phyloP scores from a whole-genome alignment of 2,888 invertebrate genomes.

The Periphyllus acericola region DNA sequence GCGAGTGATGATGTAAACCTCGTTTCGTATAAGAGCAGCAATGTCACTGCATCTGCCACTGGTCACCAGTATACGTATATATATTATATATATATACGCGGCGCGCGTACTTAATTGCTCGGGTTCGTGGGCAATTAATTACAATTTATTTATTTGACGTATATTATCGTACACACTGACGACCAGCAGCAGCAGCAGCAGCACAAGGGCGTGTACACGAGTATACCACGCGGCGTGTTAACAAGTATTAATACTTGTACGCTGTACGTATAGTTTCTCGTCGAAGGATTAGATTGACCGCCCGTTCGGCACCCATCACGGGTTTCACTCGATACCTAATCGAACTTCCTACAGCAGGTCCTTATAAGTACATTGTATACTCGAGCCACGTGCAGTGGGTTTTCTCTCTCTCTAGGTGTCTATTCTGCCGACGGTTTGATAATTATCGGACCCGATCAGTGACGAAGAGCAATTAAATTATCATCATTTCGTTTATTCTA shows the following conservation, averaged over 20 bases:
- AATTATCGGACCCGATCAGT: no score
- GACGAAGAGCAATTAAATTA: no score
- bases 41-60: background rate
- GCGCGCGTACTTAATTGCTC: background rate
- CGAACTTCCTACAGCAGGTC: no score
- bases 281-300: background rate
- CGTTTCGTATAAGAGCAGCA: background rate
- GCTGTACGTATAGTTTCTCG: background rate
- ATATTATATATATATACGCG: background rate
- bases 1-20: background rate
- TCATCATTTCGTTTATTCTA: no score
- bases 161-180: background rate
- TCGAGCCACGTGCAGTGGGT: no score
- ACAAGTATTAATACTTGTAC: background rate
- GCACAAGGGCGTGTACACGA: background rate
- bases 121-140: background rate
- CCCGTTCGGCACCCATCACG: background rate
- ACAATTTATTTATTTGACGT: conserved; percentile 15
- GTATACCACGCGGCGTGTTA: background rate
- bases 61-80: background rate
- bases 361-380: no score
- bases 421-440: no score
- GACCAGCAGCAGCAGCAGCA: background rate
- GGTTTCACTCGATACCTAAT: no score
- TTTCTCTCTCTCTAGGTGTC: no score